Evolutionary conservation across 1,140 invertebrate species (phyloP), one percentile per base, ranked within the genome.

Genomic region (Bicyclus anynana): DNA sequence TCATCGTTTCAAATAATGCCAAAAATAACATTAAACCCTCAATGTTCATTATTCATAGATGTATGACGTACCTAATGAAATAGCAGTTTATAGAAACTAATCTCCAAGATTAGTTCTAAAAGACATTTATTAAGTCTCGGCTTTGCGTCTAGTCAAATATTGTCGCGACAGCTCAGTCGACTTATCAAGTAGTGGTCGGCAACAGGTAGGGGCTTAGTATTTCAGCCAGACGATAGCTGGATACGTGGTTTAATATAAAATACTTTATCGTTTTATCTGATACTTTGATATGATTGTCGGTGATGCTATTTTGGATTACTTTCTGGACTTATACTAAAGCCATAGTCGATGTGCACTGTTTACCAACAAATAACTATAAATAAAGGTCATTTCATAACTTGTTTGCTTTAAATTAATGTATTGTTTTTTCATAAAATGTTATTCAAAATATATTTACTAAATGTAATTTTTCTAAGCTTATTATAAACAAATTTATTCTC

Each of bases 51-150:
- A 2, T 38, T 40, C 13, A 16, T 40, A 40, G 6, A 40, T 17
- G 5, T 23, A 7, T 23, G 23, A 23, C 7, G 3, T 17, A 40
- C n/a, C 7, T 13, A 9, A 40, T 40, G n/a, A n/a, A n/a, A n/a
- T n/a, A 16, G 10, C 13, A 16, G 16, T 40, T 40, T 9, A 40
- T 17, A 40, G 5, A 40, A 40, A 40, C 13, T 44, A 44, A 44
- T 44, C 20, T 20, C 2, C 42, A 13, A 44, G 37, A 40, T 44
- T 20, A 44, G 12, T 21, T 16, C 20, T 44, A 5, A n/a, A 44
- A 65, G 55, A 58, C 56, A 18, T 66, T 69, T 69, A 69, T 63
- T 65, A 69, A 69, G 57, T 50, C 58, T 56, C 48, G 61, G 67
- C 61, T 63, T 62, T 61, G 47, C 54, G 53, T 66, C 54, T 56